Evolutionary conservation across 1,140 invertebrate species (phyloP).

Genomic region (Harpegnathos saltator): DNA sequence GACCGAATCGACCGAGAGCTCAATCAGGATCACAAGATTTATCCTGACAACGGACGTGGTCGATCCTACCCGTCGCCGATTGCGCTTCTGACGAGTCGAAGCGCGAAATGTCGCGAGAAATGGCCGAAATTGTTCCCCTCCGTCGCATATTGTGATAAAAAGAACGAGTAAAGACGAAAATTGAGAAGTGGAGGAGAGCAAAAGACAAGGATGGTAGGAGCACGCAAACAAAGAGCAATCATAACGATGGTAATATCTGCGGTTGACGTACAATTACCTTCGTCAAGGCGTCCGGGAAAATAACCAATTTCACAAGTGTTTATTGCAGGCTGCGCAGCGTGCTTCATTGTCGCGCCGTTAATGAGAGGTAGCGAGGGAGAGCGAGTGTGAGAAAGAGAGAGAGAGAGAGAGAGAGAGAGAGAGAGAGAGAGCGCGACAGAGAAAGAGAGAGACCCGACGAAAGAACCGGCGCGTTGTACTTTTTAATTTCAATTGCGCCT

Average conservation of each 20-base stretch:
- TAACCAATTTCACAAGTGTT: constrained; percentile 83
- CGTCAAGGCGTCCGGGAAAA: constrained; percentile 78
- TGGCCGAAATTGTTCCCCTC: constrained; percentile 18
- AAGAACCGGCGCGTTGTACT: constrained; percentile 57
- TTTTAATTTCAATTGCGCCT: constrained; percentile 72
- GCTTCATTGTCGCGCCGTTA: constrained; percentile 75
- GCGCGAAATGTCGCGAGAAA: constrained; percentile 30
- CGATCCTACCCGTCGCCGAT: constrained; percentile 4
- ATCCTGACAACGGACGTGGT: no score
- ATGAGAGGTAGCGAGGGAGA: constrained; percentile 64
- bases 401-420: constrained; percentile 56
- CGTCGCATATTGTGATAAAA: background rate
- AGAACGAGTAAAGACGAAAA: background rate
- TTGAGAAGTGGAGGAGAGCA: constrained; percentile 21
- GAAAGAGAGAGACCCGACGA: constrained; percentile 25
- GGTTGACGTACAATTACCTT: constrained; percentile 80
- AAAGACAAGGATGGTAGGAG: constrained; percentile 44
- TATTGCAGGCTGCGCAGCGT: constrained; percentile 72
- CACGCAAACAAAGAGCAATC: constrained; percentile 81
- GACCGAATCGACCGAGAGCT: constrained; percentile 1
- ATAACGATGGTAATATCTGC: constrained; percentile 82
- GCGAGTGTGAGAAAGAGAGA: no score
- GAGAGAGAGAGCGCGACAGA: constrained; percentile 16
- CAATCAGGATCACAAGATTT: background rate
- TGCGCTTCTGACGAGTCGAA: background rate